Base-by-base conservation (phyloP, 2,797 vertebrate genomes). In the Melanotaenia boesemani region DNA sequence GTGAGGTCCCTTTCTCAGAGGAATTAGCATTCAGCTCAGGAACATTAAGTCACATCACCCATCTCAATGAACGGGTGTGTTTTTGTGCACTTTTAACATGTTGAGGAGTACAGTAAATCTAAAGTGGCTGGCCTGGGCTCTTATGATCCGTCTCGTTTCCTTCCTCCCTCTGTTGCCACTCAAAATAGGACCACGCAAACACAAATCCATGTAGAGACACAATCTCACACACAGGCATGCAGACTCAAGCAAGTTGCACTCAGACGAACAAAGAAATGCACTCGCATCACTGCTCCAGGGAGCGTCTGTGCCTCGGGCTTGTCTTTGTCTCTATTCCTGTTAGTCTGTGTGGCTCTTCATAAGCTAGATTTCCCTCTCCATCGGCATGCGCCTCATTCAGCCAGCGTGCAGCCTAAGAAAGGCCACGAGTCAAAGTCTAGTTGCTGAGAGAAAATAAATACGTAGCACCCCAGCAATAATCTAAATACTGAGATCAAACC, bases 111-210 rank as follows among this genome's bases (percentile, higher is more conserved):
- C 2, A 72, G 74, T 66, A 52, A 4, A 34, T 34, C 81, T 90
- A 72, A 54, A 88, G 86, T 65, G 85, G 70, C 76, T 56, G 86
- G 84, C 86, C 86, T 74, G 48, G 18, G 66, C 86, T 81, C 82
- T 83, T 78, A 76, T 83, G 80, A 87, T 88, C 81, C 80, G 79
- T 63, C 61, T 54, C 64, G 71, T 70, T 77, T 82, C 80, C 54
- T 73, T 81, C 62, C 65, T 67, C n/a, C 57, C 69, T 73, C 60
- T 57, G 66, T 73, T 63, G 41, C 59, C 41, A 48, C 58, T 78
- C 84, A 79, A 59, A 32, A 80, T 76, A 60, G 80, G 70, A 73
- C 67, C 66, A 66, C 70, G 76, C 78, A 77, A 32, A 74, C 58
- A 56, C 52, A 67, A 52, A 67, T 26, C 32, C 63, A 63, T 37